Evolutionary conservation across 2,797 vertebrate species (phyloP), one percentile per base, ranked within the genome.

Genomic region (Myripristis jacobus): DNA sequence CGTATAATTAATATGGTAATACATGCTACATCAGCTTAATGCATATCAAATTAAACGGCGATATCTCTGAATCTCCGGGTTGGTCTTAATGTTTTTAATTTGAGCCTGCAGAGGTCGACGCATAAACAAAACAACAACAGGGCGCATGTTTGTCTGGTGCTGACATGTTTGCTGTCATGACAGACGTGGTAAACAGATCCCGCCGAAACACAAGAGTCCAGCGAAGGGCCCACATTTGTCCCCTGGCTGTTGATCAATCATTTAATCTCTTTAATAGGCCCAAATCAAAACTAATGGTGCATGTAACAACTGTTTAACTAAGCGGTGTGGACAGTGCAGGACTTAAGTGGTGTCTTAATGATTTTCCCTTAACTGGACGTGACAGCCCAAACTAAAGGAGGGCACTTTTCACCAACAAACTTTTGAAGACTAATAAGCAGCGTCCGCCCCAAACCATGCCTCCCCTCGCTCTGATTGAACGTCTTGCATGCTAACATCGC

Each of bases 201-300:
- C 82, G 73, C 72, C n/a, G 0, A 58, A 58, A 79, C 69, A 70
- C 3, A 18, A 70, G 69, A 48, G 66, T 24, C 54, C 69, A 64
- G 72, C 6, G n/a, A 44, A 50, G 73, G 56, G 48, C 52, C 84
- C 60, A 48, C 75, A 75, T 74, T 83, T 70, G 65, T 87, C 86
- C 87, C 69, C 74, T 56, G 75, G 85, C 84, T 69, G 59, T 73
- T 80, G 77, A 92, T 92, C 86, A 91, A 89, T 91, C 88, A 90
- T 88, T 80, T 90, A 87, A 91, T 91, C 82, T 86, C 58, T 86
- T 84, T 92, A 90, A 92, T 90, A 80, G 84, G 78, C 67, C 70
- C 66, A 60, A 84, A 88, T 92, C 80, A 87, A 91, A 89, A 86
- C 76, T 88, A 91, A 92, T 92, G 84, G 82, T 79, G 85, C 86